Base-by-base conservation (phyloP, 64 coral and sea anemone species). In the Porites lutea region DNA sequence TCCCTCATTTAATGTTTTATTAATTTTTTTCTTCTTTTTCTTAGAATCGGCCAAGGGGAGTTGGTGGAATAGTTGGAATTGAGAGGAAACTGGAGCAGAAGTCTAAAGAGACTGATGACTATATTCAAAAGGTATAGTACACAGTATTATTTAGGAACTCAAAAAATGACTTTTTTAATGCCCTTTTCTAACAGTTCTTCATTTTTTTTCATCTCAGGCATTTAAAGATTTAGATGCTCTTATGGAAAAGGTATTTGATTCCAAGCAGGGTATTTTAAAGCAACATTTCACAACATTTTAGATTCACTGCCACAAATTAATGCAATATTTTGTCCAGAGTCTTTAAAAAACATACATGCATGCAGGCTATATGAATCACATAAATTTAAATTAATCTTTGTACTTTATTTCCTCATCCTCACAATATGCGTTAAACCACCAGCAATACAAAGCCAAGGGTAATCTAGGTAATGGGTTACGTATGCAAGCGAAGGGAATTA, bases 151-250 rank as follows among this genome's bases (percentile, higher is more conserved):
- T n/a, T 37, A 37, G 27, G 27, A 37, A 37, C 27, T 37, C 27
- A 37, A 37, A 37, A 37, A 37, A 37, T 37, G 27, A 37, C 27
- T 37, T 37, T 37, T 18, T 74, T 27, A 71, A 13, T 52, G 70
- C 10, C 37, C 51, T 47, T 3, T 37, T 21, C 49, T 63, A 47
- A 6, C 45, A 13, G 52, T 10, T 0, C 13, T 15, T 53, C 20
- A 55, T 81, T 16, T 64, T 74, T 72, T 51, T 48, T 91, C 12
- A 48, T 67, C 10, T 59, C 54, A 98, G 96, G 96, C 96, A 6
- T 98, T 98, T 75, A 98, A 98, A 93, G 96, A 98, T 75, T 82
- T 98, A 66, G 96, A 98, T 90, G 96, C 93, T 55, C 90, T 98
- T 1, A 98, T 98, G 96, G 96, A 98, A 80, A 98, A 98, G 96